A percentile compares a stretch with the other conserved stretches of the same genome.
phyloP scores from a whole-genome alignment of 2,113 vertebrate genomes.

The Ammodytes dubius region DNA sequence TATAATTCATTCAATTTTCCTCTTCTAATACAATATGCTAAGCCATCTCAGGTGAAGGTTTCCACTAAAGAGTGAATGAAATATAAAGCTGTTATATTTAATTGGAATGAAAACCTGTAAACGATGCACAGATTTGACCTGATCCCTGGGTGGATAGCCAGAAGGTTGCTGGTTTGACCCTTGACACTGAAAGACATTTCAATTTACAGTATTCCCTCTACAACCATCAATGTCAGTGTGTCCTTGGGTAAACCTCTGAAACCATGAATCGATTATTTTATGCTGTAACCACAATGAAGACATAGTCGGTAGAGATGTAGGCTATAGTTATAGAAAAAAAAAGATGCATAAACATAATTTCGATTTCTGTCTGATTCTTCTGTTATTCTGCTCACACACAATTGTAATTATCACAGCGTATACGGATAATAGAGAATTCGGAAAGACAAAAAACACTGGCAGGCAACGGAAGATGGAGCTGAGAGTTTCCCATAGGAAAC shows the following conservation, averaged over 20 bases:
- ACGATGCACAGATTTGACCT: not conserved
- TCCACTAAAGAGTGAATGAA: too few species aligned
- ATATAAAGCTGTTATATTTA: not conserved
- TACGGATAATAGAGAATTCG: slow-evolving; percentile 34
- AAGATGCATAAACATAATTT: not conserved
- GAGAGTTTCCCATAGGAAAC: slow-evolving; percentile 77
- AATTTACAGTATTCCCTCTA: slow-evolving; percentile 3
- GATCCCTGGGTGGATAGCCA: not conserved
- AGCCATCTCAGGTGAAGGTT: too few species aligned
- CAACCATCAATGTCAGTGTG: not conserved
- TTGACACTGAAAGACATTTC: slow-evolving; percentile 43
- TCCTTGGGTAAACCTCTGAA: slow-evolving; percentile 37
- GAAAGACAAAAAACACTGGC: slow-evolving; percentile 43
- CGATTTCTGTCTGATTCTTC: not conserved
- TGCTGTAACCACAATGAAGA: not conserved
- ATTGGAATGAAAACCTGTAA: not conserved
- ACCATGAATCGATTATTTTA: slow-evolving; percentile 9
- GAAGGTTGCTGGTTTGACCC: slow-evolving; percentile 34
- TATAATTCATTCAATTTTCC: not conserved
- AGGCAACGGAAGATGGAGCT: slow-evolving; percentile 31
- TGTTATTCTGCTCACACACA: slow-evolving; percentile 17
- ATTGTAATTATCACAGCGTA: slow-evolving; percentile 27
- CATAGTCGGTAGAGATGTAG: not conserved
- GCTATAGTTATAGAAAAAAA: not conserved
- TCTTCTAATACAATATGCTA: not conserved